Base-by-base conservation (phyloP, 2,888 invertebrate species). In the Hylaea fasciaria region DNA sequence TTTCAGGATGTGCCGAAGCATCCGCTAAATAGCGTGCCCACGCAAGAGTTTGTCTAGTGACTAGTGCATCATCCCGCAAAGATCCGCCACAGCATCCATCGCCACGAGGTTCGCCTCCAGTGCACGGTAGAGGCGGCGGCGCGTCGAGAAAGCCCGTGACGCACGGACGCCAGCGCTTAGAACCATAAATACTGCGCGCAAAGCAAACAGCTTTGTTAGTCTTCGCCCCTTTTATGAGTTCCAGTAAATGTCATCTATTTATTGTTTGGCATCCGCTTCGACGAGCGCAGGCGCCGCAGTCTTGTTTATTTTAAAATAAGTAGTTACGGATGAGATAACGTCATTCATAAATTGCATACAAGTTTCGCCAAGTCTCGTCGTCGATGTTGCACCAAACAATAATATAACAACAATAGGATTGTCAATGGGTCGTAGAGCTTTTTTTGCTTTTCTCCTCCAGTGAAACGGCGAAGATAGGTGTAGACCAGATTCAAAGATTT, bases 91-190 rank as follows among this genome's bases (percentile, higher is more conserved):
- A 14, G 39, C 46, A 8, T 35, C 35, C 9, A 11, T 35, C 5
- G 9, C 9, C 37, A 10, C 32, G 32, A 32, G 32, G 9, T 32
- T 10, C 32, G 32, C 32, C 1, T 44, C 32, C 43, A 13, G 56
- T 62, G 59, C 50, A 44, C 51, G n/a, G 50, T 52, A 52, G 7
- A 13, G 53, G 29, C 46, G 53, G 29, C 46, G 60, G 57, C 52
- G 29, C 3, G 39, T 41, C 9, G 52, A 39, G 57, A 37, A 50
- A 58, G 39, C 43, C 12, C 29, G 51, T 65, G 66, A 65, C 66
- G 66, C 62, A 66, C 52, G 51, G 52, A 54, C 66, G 64, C 69
- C 66, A 65, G 62, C 68, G 64, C 69, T 59, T 44, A 40, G 7
- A n/a, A 12, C 49, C 51, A 59, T 62, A 41, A 61, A 57, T 47